Conservation (phyloP, 23 tunicate genomes). For the Trididemnum nubilum region DNA sequence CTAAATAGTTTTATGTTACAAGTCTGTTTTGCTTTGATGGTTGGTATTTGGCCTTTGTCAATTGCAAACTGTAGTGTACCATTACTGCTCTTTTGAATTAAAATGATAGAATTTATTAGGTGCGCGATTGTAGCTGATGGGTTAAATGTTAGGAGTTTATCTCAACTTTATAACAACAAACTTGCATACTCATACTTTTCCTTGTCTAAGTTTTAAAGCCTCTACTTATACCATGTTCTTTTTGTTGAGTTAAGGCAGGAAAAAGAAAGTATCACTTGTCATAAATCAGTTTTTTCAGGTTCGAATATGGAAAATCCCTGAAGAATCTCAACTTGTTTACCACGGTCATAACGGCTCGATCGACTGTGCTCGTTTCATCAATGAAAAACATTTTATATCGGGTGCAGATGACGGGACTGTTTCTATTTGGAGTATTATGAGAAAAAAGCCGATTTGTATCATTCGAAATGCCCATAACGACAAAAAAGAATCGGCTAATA, state of each 20-base stretch:
- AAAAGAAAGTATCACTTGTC: too few relatives aligned
- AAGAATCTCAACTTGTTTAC: slow-evolving; percentile 88
- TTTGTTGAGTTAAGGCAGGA: too few relatives aligned
- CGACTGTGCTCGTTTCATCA: slow-evolving; percentile 66
- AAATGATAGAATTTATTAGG: too few relatives aligned
- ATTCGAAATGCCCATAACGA: slow-evolving; percentile 68
- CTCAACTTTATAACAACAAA: too few relatives aligned
- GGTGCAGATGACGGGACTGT: slow-evolving; percentile 94
- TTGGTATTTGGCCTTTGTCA: neutral
- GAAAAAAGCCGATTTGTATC: slow-evolving; percentile 67
- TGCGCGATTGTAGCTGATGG: too few relatives aligned
- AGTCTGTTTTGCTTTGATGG: neutral
- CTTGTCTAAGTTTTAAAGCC: too few relatives aligned
- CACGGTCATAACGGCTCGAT: slow-evolving; percentile 69
- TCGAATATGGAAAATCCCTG: slow-evolving; percentile 88
- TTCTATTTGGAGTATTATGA: slow-evolving; percentile 76
- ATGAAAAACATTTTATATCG: slow-evolving; percentile 77
- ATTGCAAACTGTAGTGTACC: too few relatives aligned
- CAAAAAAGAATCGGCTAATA: neutral
- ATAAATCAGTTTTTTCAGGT: too few relatives aligned
- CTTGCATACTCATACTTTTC: too few relatives aligned
- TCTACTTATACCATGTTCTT: too few relatives aligned
- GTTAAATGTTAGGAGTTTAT: too few relatives aligned
- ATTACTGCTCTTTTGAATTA: too few relatives aligned
- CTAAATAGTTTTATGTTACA: neutral